These are phyloP conservation scores for Brevimyrus niger DNA, from an alignment of 2,113 vertebrate genomes.

Conservation along the genomic window DNA sequence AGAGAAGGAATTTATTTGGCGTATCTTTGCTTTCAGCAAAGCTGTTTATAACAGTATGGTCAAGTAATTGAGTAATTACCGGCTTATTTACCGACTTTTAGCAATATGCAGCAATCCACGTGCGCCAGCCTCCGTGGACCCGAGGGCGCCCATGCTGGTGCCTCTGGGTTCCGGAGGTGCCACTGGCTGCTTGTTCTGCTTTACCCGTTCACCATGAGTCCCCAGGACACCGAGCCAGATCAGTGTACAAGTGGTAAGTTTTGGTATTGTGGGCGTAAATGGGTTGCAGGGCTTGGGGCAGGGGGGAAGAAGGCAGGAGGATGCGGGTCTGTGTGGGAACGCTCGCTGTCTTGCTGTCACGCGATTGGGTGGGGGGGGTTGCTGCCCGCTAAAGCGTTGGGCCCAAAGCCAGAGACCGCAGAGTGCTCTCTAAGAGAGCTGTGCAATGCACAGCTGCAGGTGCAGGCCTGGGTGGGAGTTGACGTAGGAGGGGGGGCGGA, in stretches of 20 bases:
- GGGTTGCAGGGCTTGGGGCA: not conserved
- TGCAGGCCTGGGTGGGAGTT: not conserved
- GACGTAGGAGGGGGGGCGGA: not conserved
- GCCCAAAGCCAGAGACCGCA: slow-evolving; percentile 22
- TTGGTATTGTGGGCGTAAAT: not conserved
- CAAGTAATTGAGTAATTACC: not conserved
- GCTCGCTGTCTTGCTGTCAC: not conserved
- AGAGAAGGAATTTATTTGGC: not conserved
- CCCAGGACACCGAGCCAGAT: not conserved
- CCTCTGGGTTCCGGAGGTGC: not conserved
- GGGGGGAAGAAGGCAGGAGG: not conserved
- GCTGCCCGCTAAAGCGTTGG: slow-evolving; percentile 13
- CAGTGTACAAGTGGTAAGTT: not conserved
- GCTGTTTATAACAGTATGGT: not conserved
- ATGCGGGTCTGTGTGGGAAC: not conserved
- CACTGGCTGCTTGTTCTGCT: not conserved
- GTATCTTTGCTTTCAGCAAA: not conserved
- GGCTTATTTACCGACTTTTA: not conserved
- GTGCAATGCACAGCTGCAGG: slow-evolving; percentile 16
- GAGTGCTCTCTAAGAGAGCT: slow-evolving; percentile 16
- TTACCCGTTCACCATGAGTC: not conserved
- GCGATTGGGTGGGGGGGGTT: slow-evolving; percentile 1
- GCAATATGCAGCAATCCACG: not conserved
- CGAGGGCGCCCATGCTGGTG: not conserved
- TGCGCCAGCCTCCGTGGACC: no score